Conservation (phyloP, 2,113 vertebrate species). For the Hystrix cristata region DNA sequence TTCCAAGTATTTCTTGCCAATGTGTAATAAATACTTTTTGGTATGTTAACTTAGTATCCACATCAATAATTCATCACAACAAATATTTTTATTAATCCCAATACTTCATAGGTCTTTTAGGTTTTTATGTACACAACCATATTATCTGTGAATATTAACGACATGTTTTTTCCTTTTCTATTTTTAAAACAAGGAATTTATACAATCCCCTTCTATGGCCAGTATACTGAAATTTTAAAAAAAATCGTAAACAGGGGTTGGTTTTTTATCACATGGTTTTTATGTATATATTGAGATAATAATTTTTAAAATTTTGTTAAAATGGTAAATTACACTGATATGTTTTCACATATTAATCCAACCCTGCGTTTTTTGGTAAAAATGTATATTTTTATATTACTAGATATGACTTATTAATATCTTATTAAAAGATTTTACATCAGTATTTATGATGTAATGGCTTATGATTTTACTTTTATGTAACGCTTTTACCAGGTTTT, state of each 20-base stretch:
- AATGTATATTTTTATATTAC: not conserved
- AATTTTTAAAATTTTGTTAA: not conserved
- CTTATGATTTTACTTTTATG: not conserved
- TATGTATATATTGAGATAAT: not conserved
- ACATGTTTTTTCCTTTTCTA: constrained; percentile 19
- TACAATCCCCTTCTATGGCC: not conserved
- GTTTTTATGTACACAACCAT: not conserved
- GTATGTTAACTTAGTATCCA: not conserved
- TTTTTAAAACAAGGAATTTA: not conserved
- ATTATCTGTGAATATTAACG: not conserved
- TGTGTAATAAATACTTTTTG: not conserved
- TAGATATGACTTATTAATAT: not conserved
- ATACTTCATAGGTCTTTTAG: not conserved
- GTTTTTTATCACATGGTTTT: not conserved
- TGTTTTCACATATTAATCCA: constrained; percentile 26
- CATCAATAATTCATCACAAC: not conserved
- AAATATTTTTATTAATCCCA: not conserved
- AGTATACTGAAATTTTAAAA: not conserved
- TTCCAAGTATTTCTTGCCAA: not conserved
- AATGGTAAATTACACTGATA: not conserved
- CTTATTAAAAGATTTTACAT: not conserved
- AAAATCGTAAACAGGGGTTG: not conserved
- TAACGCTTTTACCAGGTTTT: not conserved
- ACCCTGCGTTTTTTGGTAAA: not conserved
- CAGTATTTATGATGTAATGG: not conserved